Evolutionary conservation across 2,113 vertebrate species (phyloP).

Genomic region (Hemicordylus capensis): DNA sequence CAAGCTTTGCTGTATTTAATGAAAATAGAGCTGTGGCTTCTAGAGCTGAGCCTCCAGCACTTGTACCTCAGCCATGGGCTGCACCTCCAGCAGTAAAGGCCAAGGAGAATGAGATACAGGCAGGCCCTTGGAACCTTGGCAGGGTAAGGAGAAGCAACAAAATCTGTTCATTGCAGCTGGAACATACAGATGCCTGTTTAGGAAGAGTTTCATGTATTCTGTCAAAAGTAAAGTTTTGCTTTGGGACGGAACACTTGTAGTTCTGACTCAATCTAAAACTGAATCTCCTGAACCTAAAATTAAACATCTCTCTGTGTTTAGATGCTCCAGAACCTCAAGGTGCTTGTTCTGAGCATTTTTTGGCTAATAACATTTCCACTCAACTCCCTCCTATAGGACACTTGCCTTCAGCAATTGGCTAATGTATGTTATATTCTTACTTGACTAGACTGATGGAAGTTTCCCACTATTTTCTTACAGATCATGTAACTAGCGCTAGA

Average conservation of each 20-base stretch:
- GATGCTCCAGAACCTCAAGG: not conserved
- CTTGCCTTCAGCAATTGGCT: not conserved
- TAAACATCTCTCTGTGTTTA: no score
- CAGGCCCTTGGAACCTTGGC: slow-evolving; percentile 86
- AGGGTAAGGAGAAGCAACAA: slow-evolving; percentile 76
- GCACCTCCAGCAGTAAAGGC: slow-evolving; percentile 82
- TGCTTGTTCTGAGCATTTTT: not conserved
- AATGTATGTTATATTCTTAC: not conserved
- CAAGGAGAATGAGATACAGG: slow-evolving; percentile 89
- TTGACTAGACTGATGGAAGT: not conserved
- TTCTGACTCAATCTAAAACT: not conserved
- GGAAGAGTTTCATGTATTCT: accelerated
- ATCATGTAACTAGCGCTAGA: not conserved
- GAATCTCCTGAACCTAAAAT: not conserved
- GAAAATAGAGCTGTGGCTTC: slow-evolving; percentile 77
- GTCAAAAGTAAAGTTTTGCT: not conserved
- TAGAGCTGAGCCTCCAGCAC: slow-evolving; percentile 63
- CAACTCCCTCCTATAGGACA: not conserved
- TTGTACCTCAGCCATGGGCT: slow-evolving; percentile 78
- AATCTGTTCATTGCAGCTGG: not conserved
- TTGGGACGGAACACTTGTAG: not conserved
- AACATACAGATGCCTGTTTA: not conserved
- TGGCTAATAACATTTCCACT: not conserved
- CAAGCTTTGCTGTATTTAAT: slow-evolving; percentile 83
- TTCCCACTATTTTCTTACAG: no score